phyloP scores from a whole-genome alignment of 1,140 invertebrate genomes.

The Wiebesia pumilae region DNA sequence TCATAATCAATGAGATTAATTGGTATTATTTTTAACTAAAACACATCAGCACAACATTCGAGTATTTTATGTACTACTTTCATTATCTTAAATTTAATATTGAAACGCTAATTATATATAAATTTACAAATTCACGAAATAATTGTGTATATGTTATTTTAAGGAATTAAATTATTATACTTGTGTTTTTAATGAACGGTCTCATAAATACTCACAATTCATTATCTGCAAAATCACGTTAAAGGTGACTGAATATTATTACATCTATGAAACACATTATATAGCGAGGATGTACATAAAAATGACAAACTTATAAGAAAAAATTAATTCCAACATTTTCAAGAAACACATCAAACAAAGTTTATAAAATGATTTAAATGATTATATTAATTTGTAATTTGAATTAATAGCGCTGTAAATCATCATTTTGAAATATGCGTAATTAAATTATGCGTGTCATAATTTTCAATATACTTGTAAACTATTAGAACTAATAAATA shows the following conservation, averaged over 20 bases:
- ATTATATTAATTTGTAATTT: constrained; percentile 47
- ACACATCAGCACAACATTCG: background rate
- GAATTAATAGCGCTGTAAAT: constrained; percentile 42
- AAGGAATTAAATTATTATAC: too few relatives aligned
- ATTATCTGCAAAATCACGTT: too few relatives aligned
- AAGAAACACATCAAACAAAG: background rate
- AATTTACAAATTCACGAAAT: background rate
- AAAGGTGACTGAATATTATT: too few relatives aligned
- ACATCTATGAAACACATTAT: too few relatives aligned
- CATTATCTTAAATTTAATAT: background rate
- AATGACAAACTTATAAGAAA: too few relatives aligned
- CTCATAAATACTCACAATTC: too few relatives aligned
- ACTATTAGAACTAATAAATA: constrained; percentile 34
- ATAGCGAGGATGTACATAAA: too few relatives aligned
- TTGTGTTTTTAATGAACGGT: too few relatives aligned
- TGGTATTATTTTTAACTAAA: constrained; percentile 1
- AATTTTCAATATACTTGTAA: constrained; percentile 1
- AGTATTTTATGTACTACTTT: constrained; percentile 9
- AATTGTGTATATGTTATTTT: too few relatives aligned
- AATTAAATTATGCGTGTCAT: constrained; percentile 15
- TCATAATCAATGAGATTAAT: background rate
- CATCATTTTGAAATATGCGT: constrained; percentile 20
- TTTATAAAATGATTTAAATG: constrained; percentile 39
- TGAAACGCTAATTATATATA: background rate
- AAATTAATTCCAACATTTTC: too few relatives aligned